phyloP scores from a whole-genome alignment of 2,797 vertebrate species.

The Meda fulgida region DNA sequence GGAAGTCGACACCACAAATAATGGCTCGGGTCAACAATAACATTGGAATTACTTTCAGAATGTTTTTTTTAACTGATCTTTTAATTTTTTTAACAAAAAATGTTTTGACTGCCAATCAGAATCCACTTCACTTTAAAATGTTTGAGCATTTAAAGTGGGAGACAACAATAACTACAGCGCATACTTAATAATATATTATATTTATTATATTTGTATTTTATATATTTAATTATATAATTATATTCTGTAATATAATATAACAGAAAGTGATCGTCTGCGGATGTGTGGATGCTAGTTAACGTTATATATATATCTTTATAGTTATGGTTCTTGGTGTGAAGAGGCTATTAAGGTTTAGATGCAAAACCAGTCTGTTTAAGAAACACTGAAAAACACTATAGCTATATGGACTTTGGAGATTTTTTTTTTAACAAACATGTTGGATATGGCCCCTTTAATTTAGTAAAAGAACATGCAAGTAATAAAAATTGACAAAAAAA shows the following conservation, averaged over 20 bases:
- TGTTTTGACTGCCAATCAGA: background rate
- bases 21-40: background rate
- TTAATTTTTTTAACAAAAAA: background rate
- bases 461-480: conserved; percentile 8
- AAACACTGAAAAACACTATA: background rate
- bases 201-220: no score
- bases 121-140: background rate
- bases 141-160: background rate
- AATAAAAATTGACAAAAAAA: background rate
- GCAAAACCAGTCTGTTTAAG: background rate
- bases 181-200: no score
- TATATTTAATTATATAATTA: no score
- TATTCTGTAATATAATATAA: no score
- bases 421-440: background rate
- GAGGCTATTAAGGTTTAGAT: background rate
- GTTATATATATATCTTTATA: background rate
- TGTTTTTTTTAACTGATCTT: background rate
- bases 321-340: background rate
- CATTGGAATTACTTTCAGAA: background rate
- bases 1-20: background rate
- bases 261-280: background rate
- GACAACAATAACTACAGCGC: background rate
- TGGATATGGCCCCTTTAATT: conserved; percentile 13
- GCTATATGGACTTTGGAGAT: background rate
- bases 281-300: background rate